Conservation (phyloP, 2,888 invertebrate genomes). For the Rhingia campestris region DNA sequence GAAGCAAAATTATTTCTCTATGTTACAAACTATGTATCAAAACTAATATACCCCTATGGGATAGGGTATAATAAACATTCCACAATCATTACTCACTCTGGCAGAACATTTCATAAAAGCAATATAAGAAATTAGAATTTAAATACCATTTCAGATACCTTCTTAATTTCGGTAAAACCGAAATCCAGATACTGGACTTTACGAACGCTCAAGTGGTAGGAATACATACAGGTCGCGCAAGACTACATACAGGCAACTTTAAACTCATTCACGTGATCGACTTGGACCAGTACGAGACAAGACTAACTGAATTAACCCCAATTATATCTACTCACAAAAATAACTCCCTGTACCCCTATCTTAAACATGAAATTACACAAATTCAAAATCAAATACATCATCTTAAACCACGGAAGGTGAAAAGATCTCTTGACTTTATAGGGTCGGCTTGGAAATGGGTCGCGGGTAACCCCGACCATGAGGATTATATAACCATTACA, state of each 20-base stretch:
- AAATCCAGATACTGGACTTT: conserved; percentile 21
- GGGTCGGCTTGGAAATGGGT: conserved; percentile 24
- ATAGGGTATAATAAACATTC: conserved; percentile 29
- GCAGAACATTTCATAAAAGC: conserved; percentile 41
- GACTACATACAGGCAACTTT: conserved; percentile 29
- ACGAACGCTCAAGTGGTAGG: conserved; percentile 37
- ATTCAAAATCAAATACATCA: conserved; percentile 17
- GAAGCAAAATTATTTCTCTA: no score
- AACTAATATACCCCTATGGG: no score
- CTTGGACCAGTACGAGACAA: conserved; percentile 23
- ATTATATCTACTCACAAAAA: conserved; percentile 9
- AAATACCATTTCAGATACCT: conserved; percentile 11
- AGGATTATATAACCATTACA: conserved; percentile 47
- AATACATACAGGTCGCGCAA: conserved; percentile 42
- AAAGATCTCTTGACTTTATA: conserved; percentile 23
- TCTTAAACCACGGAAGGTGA: conserved; percentile 19
- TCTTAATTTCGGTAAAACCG: conserved; percentile 2
- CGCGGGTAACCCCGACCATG: conserved; percentile 33
- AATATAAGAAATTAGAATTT: conserved; percentile 9
- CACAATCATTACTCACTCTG: conserved; percentile 43
- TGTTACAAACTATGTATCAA: no score
- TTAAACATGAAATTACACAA: conserved; percentile 18
- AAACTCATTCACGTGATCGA: conserved; percentile 49
- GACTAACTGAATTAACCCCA: conserved; percentile 12
- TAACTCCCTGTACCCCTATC: conserved; percentile 8